Evolutionary conservation across 2,888 invertebrate genomes (phyloP), one percentile per base, ranked within the genome.

Genomic region (Parnassius glacialis): DNA sequence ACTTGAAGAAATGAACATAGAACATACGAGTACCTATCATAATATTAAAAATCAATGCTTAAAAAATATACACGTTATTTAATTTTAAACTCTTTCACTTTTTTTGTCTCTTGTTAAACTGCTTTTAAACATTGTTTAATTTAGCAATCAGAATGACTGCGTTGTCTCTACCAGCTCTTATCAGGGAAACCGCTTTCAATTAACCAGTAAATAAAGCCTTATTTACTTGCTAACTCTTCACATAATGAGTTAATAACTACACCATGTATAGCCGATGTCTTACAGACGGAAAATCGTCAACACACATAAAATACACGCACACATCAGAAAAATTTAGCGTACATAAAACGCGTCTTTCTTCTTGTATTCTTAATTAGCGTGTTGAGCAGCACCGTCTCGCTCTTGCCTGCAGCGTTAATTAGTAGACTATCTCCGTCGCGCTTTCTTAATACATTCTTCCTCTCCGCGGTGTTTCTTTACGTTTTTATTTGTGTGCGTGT

Each of bases 281-380:
- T 74, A 70, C 80, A 80, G 81, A 81, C 78, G 84, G 84, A 83
- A 85, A 84, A 83, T 79, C 76, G 70, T 76, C 75, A 80, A 82
- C 80, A 78, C 74, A 74, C 71, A 78, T 69, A 81, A 71, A 77
- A 71, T 64, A 64, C 67, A 76, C 83, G 56, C 80, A 78, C 80
- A 85, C 86, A 73, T 68, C 61, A 66, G 74, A 74, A 76, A 68
- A 72, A 83, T 90, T 90, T 73, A 71, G 74, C 76, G 91, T 87
- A 90, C 84, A 87, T 90, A 89, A 87, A 87, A 90, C 84, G 85
- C 85, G 92, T 87, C 87, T 93, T 93, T 93, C 93, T 94, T 93
- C 93, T 92, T 87, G 93, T 92, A 93, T 94, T 93, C 93, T 93
- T 94, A 94, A 94, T 94, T 94, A 94, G 93, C 93, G 93, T 92